Evolutionary conservation across 2,113 vertebrate species (phyloP).

Genomic region (Trematomus loennbergii): DNA sequence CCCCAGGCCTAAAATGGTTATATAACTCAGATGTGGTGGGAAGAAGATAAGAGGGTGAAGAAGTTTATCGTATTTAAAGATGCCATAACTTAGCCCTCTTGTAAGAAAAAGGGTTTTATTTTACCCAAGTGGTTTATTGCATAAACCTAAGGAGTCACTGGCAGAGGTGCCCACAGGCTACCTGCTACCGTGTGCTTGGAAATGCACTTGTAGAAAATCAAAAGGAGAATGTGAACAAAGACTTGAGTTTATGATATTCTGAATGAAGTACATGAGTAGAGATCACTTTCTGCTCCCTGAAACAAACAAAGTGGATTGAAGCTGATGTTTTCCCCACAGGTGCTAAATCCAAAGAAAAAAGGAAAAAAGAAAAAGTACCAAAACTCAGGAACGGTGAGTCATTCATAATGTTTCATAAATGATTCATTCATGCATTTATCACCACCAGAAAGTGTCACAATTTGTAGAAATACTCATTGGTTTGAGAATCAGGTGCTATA

Average conservation of each 20-base stretch:
- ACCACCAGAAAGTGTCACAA: neutral
- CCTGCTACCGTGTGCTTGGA: too few species aligned
- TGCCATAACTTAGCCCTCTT: too few species aligned
- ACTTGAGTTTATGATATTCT: constrained; percentile 1
- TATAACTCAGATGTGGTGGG: neutral
- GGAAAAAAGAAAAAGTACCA: constrained; percentile 95
- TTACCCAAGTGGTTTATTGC: too few species aligned
- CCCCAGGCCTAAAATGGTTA: neutral
- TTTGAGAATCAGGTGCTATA: neutral
- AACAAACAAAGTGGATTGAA: neutral
- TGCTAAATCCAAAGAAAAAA: constrained; percentile 98
- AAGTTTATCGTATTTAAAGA: too few species aligned
- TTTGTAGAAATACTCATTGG: too few species aligned
- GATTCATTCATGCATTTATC: neutral
- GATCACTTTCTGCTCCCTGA: neutral
- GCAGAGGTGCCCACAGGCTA: too few species aligned
- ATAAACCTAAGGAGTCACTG: too few species aligned
- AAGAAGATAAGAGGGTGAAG: neutral
- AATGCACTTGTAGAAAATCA: neutral
- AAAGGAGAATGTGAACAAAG: neutral
- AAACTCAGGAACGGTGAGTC: constrained; percentile 98
- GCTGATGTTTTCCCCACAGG: constrained; percentile 80
- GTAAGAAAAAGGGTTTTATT: too few species aligned
- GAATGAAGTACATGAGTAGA: neutral
- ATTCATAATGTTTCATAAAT: neutral